Percentiles rank a stretch among this genome's conserved stretches.
Evolutionary conservation across 2,888 invertebrate genomes (phyloP).

Genomic region (Hypselothyrea guttata): DNA sequence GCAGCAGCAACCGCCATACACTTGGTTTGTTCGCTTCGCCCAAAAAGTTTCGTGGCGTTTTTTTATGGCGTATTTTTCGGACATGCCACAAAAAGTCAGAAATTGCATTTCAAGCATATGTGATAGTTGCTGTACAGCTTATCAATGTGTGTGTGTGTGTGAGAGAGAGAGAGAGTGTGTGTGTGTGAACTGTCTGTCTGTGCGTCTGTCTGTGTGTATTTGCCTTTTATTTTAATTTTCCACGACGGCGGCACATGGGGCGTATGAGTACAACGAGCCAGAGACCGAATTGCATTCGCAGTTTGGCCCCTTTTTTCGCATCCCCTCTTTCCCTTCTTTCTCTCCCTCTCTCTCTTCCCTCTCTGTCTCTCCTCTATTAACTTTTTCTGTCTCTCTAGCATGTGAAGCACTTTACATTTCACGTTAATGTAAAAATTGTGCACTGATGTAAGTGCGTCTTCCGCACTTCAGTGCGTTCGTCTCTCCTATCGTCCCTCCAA

Average conservation of each 20-base stretch:
- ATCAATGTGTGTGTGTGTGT: conserved; percentile 17
- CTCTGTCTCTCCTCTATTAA: background rate
- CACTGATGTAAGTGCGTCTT: conserved; percentile 75
- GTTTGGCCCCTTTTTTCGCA: background rate
- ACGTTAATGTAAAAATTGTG: conserved; percentile 74
- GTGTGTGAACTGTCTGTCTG: conserved; percentile 8
- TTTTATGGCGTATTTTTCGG: conserved; percentile 51
- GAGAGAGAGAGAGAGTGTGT: conserved; percentile 23
- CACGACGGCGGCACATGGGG: conserved; percentile 60
- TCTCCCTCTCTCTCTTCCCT: background rate
- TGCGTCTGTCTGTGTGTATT: conserved; percentile 5
- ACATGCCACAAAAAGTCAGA: conserved; percentile 60
- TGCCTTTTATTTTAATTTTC: conserved; percentile 72
- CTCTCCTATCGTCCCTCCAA: conserved; percentile 6
- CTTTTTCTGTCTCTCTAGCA: conserved; percentile 1
- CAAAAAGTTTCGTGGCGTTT: conserved; percentile 35
- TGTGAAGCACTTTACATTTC: conserved; percentile 46
- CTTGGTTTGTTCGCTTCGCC: conserved; percentile 39
- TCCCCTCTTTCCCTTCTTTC: conserved; percentile 5
- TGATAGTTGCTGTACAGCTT: conserved; percentile 24
- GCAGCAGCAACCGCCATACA: conserved; percentile 62
- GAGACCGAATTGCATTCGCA: conserved; percentile 27
- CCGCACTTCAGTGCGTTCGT: conserved; percentile 55
- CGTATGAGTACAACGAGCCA: conserved; percentile 24
- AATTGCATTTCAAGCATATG: conserved; percentile 60